Evolutionary conservation across 2,888 invertebrate species (phyloP).

Genomic region (Crematogaster levior): DNA sequence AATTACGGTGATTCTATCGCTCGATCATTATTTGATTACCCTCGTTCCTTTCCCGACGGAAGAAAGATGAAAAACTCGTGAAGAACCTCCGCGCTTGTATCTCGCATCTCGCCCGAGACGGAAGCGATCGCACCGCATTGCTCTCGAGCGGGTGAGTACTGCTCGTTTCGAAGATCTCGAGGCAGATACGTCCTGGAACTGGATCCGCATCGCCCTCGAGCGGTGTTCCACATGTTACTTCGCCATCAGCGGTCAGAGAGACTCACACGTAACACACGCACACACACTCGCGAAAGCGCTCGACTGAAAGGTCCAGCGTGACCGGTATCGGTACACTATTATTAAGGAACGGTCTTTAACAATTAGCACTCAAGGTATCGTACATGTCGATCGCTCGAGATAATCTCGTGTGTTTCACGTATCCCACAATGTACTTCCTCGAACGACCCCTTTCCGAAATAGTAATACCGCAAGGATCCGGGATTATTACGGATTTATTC

Average conservation of each 20-base stretch:
- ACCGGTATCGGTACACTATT: neutral
- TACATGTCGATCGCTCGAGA: neutral
- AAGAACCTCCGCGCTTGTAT: constrained; percentile 1
- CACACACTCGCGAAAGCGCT: neutral
- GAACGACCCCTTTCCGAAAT: neutral
- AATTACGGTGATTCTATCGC: constrained; percentile 8
- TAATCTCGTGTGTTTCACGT: neutral
- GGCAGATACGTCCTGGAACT: constrained; percentile 24
- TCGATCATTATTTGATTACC: neutral
- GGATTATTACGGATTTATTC: constrained; percentile 28
- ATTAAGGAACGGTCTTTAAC: constrained; percentile 11
- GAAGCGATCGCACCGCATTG: constrained; percentile 22
- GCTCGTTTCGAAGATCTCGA: constrained; percentile 36
- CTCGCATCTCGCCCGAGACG: constrained; percentile 31
- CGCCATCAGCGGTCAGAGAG: neutral
- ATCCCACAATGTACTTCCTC: neutral
- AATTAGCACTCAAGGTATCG: constrained; percentile 6
- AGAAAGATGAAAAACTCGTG: neutral
- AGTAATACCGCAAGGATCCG: neutral
- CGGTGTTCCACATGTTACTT: constrained; percentile 22
- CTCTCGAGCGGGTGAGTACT: constrained; percentile 12
- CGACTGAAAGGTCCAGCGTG: neutral
- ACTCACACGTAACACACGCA: neutral
- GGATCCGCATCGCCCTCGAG: constrained; percentile 26
- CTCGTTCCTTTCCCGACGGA: neutral